Base-by-base conservation (phyloP, 2,113 vertebrate genomes). In the Callopanchax toddi region DNA sequence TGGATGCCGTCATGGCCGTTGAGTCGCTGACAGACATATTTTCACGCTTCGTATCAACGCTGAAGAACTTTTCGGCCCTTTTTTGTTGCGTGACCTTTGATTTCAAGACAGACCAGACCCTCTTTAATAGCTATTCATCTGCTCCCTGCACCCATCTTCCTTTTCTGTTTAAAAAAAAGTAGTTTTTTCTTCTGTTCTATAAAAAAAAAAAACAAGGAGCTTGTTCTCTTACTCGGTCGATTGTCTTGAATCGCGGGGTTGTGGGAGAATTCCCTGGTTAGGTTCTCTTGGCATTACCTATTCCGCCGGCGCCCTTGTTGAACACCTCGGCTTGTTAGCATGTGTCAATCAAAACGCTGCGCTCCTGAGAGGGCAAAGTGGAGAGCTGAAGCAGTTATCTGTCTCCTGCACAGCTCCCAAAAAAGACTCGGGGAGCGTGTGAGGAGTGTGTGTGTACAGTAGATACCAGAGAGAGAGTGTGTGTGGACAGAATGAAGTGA, bases 261-360 rank as follows among this genome's bases (percentile, higher is more conserved):
- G 65, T 54, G 74, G 60, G 69, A 79, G 81, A 78, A 82, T 81
- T 85, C 87, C 84, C 82, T 12, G 60, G 68, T 65, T 78, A 45
- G 68, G 74, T 79, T 81, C 78, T 67, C 72, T 57, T 37, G 62
- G 67, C 77, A 81, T 86, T 82, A 81, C 58, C 69, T 11, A 79
- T 86, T 81, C 83, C 57, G 74, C 70, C 71, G 8, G 68, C 60
- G 61, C 75, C 71, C 70, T 71, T 54, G 80, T 78, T 45, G 42
- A 67, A 89, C 81, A 86, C 83, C 78, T 86, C 23, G 7, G 67
- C 86, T 91, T 88, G 89, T 91, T 91, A 91, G 88, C 88, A 84
- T 88, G 85, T 89, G 89, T 87, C 88, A 91, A 83, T 91, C 89
- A 91, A 84, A 78, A 29, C 18, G 61, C 9, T 0, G 11, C 5